These are phyloP conservation scores for Beroe ovata DNA, from an alignment of 37 sponge, comb jelly and placozoan genomes.

Conservation along the genomic window DNA sequence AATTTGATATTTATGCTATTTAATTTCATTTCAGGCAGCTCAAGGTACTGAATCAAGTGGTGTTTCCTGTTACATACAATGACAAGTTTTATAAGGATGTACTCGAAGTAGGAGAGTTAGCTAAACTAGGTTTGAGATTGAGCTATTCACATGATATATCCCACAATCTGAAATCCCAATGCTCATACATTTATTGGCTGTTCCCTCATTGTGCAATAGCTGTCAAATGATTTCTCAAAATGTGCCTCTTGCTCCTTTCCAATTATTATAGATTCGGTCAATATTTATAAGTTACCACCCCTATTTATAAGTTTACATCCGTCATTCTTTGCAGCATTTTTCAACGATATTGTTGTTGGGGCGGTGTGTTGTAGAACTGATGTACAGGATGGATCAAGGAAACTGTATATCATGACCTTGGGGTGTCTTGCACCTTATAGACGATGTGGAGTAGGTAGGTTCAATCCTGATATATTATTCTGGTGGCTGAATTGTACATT, in stretches of 20 bases:
- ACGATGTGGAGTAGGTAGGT: slow-evolving; percentile 90
- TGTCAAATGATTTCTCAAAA: too few species aligned
- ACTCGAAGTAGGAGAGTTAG: slow-evolving; percentile 83
- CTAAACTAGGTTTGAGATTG: slow-evolving; percentile 93
- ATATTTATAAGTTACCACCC: too few species aligned
- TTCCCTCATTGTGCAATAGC: too few species aligned
- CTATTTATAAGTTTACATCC: too few species aligned
- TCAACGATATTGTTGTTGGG: slow-evolving; percentile 95
- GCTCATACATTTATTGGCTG: too few species aligned
- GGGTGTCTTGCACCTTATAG: slow-evolving; percentile 91
- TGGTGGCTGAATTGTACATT: too few species aligned
- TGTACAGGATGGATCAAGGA: slow-evolving; percentile 71
- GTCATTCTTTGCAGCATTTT: slow-evolving; percentile 76
- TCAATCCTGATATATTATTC: too few species aligned
- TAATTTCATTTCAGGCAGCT: neutral
- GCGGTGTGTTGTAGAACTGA: slow-evolving; percentile 95
- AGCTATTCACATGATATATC: too few species aligned
- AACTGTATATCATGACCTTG: slow-evolving; percentile 95
- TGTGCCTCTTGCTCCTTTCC: too few species aligned
- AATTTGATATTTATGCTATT: neutral
- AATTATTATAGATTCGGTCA: too few species aligned
- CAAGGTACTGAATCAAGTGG: slow-evolving; percentile 82
- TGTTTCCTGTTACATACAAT: slow-evolving; percentile 91
- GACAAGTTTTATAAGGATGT: slow-evolving; percentile 95
- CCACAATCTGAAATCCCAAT: too few species aligned